A percentile compares a stretch with the other conserved stretches of the same genome.
Conservation (phyloP, 2,888 invertebrate species). For the Caenorhabditis sp. region DNA sequence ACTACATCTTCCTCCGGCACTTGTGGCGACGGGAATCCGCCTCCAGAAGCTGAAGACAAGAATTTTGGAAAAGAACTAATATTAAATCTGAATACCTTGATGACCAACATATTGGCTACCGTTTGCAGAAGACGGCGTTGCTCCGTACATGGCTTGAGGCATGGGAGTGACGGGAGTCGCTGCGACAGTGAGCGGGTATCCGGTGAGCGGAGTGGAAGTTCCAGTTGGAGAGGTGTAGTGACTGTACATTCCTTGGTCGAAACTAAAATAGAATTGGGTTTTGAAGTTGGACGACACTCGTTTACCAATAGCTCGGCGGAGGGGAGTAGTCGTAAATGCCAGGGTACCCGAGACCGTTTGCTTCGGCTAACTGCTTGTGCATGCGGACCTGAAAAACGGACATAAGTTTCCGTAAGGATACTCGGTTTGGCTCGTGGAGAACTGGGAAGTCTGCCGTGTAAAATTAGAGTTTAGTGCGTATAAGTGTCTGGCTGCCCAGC, state of each 20-base stretch:
- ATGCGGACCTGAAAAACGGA: conserved; percentile 74
- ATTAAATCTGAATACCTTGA: conserved; percentile 15
- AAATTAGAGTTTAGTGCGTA: not conserved
- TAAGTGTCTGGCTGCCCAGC: not conserved
- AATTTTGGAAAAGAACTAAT: not conserved
- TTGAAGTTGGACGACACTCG: not conserved
- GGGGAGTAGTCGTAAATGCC: conserved; percentile 74
- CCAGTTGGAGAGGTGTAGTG: conserved; percentile 51
- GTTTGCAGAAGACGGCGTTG: conserved; percentile 33
- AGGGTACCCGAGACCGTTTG: conserved; percentile 65
- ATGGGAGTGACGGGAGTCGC: conserved; percentile 66
- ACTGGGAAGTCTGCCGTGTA: not conserved
- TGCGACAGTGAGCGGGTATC: conserved; percentile 61
- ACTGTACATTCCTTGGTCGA: conserved; percentile 48
- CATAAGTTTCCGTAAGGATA: not conserved
- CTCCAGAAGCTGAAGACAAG: conserved; percentile 41
- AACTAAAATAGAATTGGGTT: conserved; percentile 9
- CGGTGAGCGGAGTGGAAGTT: conserved; percentile 55
- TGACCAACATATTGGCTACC: conserved; percentile 56
- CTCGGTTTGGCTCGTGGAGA: not conserved
- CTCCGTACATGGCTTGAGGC: conserved; percentile 55
- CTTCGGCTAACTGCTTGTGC: conserved; percentile 78
- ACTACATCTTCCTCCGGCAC: conserved; percentile 58
- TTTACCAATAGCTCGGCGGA: conserved; percentile 57
- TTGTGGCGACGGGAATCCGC: conserved; percentile 58